Evolutionary conservation across 2,888 invertebrate species (phyloP), one percentile per base, ranked within the genome.

Genomic region (Papilio demoleus): DNA sequence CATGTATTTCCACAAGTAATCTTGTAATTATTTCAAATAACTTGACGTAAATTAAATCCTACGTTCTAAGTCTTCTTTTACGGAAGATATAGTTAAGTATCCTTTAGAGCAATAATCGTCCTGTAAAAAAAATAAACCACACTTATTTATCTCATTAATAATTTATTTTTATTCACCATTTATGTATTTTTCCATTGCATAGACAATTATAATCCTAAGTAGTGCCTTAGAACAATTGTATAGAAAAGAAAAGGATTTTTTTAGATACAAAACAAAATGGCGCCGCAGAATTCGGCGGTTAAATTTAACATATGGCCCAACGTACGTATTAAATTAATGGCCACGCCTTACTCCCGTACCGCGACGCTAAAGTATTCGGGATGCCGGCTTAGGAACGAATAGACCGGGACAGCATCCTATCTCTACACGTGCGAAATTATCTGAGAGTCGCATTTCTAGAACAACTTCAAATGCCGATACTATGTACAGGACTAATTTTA

Each of bases 281-380:
- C 69, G 69, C 19, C 65, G 36, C 22, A 42, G 36, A 69, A 45
- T 65, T 69, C 61, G 69, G 12, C 69, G 53, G 69, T 69, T 69
- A 65, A 62, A 61, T 69, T 69, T 56, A 69, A 69, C 65, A 69
- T 69, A 65, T 65, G 69, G 56, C 60, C 56, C 69, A 53, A 61
- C 56, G 50, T 45, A 42, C 69, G 47, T 59, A 65, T 61, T 65
- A 38, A 61, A 69, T 69, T 61, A 53, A 61, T 61, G 53, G 65
- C 69, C 69, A 65, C 69, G 69, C 69, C 69, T 69, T 65, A 61
- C 27, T 24, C 47, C 19, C 40, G 50, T 61, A 65, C 42, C 31
- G 12, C 22, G 22, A 36, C 68, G 27, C 36, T 63, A 2, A 63
- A 67, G 45, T 63, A 68, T 58, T 62, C 36, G 31, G 62, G 38